These are phyloP conservation scores for Anastatus disparis DNA, from an alignment of 1,140 invertebrate species.

Conservation along the genomic window DNA sequence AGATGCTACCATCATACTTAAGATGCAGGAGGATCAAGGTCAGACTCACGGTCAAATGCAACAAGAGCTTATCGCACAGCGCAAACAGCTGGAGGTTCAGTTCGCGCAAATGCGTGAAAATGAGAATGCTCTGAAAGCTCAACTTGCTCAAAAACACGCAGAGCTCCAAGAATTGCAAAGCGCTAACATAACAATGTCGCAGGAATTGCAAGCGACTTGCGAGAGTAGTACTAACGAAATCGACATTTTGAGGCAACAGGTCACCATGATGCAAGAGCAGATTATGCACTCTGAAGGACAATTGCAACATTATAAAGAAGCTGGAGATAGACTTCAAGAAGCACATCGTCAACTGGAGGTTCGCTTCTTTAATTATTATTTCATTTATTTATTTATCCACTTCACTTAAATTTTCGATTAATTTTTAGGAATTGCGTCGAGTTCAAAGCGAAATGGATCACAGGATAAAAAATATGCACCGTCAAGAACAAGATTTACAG, in stretches of 20 bases:
- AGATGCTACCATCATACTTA: conserved; percentile 68
- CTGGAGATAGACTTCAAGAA: conserved; percentile 62
- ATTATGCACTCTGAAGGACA: conserved; percentile 59
- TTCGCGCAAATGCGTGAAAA: conserved; percentile 65
- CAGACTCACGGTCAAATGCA: conserved; percentile 66
- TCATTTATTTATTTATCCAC: not conserved
- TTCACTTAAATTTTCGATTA: not conserved
- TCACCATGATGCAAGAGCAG: conserved; percentile 64
- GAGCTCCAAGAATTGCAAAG: conserved; percentile 67
- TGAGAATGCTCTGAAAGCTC: conserved; percentile 65
- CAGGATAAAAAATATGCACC: conserved; percentile 63
- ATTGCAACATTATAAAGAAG: conserved; percentile 58
- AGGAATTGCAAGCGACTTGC: conserved; percentile 66
- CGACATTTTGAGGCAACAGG: conserved; percentile 62
- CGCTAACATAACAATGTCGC: conserved; percentile 60
- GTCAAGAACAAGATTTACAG: conserved; percentile 60
- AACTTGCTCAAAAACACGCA: conserved; percentile 66
- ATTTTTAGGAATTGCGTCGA: conserved; percentile 66
- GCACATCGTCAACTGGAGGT: conserved; percentile 72
- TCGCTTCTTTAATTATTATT: conserved; percentile 25
- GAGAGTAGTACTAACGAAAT: conserved; percentile 62
- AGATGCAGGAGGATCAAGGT: conserved; percentile 69
- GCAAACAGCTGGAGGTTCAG: conserved; percentile 69
- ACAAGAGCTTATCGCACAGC: conserved; percentile 65
- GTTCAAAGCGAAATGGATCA: conserved; percentile 68